Percentiles rank a stretch among this genome's conserved stretches.
Evolutionary conservation across 2,113 vertebrate species (phyloP).

Genomic region (Zosterops pallidus): DNA sequence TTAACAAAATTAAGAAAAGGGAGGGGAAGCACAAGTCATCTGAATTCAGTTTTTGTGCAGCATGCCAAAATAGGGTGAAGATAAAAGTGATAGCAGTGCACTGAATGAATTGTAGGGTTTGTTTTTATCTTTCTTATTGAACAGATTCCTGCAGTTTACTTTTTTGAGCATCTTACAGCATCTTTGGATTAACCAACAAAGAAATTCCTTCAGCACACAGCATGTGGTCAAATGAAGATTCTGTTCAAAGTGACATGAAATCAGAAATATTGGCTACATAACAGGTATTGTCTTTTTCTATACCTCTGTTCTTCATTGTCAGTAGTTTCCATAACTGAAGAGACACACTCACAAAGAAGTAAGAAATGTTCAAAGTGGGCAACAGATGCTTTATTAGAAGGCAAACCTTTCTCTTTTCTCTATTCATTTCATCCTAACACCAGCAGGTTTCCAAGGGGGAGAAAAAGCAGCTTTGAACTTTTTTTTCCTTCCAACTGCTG

Average conservation of each 20-base stretch:
- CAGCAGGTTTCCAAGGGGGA: slow-evolving; percentile 73
- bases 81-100: slow-evolving; percentile 72
- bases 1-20: slow-evolving; percentile 8
- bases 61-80: slow-evolving; percentile 55
- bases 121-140: slow-evolving; percentile 81
- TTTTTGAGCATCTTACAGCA: slow-evolving; percentile 77
- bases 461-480: slow-evolving; percentile 75
- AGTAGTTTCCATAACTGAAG: slow-evolving; percentile 75
- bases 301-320: slow-evolving; percentile 79
- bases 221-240: slow-evolving; percentile 76
- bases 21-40: background rate
- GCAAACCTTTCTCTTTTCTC: slow-evolving; percentile 70
- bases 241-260: slow-evolving; percentile 81
- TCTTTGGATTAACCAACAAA: slow-evolving; percentile 81
- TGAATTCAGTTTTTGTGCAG: slow-evolving; percentile 53
- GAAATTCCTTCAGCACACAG: slow-evolving; percentile 77
- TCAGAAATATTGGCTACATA: slow-evolving; percentile 77
- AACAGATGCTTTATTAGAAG: slow-evolving; percentile 78
- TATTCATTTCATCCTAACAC: slow-evolving; percentile 73
- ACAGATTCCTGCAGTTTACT: slow-evolving; percentile 79
- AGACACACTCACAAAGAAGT: slow-evolving; percentile 77
- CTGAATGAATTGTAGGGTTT: slow-evolving; percentile 70
- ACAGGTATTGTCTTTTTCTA: slow-evolving; percentile 79
- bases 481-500: slow-evolving; percentile 27
- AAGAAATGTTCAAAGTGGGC: slow-evolving; percentile 80